Evolutionary conservation across 2,888 invertebrate species (phyloP).

Genomic region (Autographa gamma): DNA sequence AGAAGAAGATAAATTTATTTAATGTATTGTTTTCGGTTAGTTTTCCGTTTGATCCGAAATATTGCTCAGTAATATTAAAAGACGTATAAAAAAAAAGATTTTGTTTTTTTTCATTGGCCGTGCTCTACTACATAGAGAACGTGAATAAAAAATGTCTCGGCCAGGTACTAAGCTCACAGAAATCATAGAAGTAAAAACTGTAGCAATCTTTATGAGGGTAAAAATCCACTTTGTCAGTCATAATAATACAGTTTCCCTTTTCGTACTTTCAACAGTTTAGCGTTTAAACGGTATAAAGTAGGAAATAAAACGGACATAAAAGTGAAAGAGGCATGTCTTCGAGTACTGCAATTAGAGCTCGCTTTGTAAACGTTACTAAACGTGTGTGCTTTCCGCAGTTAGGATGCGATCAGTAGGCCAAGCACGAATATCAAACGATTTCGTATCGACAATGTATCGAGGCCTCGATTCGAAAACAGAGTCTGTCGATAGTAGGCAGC

Average conservation of each 20-base stretch:
- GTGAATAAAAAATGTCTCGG: background rate
- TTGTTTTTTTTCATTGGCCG: background rate
- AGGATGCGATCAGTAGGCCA: background rate
- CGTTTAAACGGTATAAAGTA: constrained; percentile 43
- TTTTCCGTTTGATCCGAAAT: background rate
- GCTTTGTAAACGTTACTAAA: constrained; percentile 53
- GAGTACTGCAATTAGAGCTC: constrained; percentile 56
- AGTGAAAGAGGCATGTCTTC: constrained; percentile 65
- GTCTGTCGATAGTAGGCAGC: too few relatives aligned
- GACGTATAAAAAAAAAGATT: too few relatives aligned
- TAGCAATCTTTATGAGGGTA: background rate
- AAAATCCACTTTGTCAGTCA: background rate
- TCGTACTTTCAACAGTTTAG: constrained; percentile 21
- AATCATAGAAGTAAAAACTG: background rate
- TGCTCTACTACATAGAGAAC: background rate
- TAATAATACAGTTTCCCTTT: constrained; percentile 33
- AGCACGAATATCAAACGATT: too few relatives aligned
- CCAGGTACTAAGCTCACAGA: background rate
- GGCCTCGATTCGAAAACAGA: too few relatives aligned
- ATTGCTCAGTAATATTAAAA: background rate
- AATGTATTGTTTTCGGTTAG: too few relatives aligned
- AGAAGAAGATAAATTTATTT: too few relatives aligned
- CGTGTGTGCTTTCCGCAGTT: constrained; percentile 28
- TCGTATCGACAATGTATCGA: too few relatives aligned
- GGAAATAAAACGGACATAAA: constrained; percentile 64